A percentile compares a stretch with the other conserved stretches of the same genome.
Evolutionary conservation across 2,888 invertebrate species (phyloP).

Genomic region (Tanytarsus gracilentus): DNA sequence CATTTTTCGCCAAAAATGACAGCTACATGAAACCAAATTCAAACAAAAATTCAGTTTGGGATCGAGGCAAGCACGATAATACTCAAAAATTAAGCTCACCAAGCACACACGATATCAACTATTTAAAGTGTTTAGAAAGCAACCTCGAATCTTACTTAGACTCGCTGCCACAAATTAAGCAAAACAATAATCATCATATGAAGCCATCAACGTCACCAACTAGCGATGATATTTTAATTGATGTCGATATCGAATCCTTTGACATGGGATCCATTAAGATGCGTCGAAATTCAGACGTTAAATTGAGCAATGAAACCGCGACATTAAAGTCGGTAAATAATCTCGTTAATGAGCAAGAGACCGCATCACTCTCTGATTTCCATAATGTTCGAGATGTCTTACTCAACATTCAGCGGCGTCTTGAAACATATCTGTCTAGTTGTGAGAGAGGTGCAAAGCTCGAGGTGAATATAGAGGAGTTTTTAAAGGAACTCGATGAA

Average conservation of each 20-base stretch:
- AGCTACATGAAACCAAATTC: not conserved
- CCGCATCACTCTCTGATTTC: conserved; percentile 17
- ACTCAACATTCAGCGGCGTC: not conserved
- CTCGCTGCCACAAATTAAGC: not conserved
- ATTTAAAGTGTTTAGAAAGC: conserved; percentile 7
- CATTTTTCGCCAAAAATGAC: not conserved
- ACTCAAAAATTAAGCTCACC: no score
- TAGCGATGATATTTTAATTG: not conserved
- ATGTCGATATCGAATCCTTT: conserved; percentile 16
- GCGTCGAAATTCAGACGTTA: not conserved
- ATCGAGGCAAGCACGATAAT: not conserved
- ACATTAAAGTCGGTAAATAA: not conserved
- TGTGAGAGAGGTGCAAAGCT: not conserved
- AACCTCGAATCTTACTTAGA: conserved; percentile 3
- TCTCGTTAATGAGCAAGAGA: not conserved
- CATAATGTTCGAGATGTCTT: conserved; percentile 15
- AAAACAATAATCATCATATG: not conserved
- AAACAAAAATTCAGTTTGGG: conserved; percentile 4
- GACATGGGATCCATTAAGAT: not conserved
- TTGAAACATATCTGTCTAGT: conserved; percentile 6
- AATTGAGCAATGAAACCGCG: not conserved
- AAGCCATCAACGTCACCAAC: not conserved
- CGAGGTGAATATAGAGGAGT: not conserved
- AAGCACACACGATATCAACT: not conserved
- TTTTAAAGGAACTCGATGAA: conserved; percentile 6